Evolutionary conservation across 2,888 invertebrate species (phyloP), one percentile per base, ranked within the genome.

Genomic region (Tetragnatha montana): DNA sequence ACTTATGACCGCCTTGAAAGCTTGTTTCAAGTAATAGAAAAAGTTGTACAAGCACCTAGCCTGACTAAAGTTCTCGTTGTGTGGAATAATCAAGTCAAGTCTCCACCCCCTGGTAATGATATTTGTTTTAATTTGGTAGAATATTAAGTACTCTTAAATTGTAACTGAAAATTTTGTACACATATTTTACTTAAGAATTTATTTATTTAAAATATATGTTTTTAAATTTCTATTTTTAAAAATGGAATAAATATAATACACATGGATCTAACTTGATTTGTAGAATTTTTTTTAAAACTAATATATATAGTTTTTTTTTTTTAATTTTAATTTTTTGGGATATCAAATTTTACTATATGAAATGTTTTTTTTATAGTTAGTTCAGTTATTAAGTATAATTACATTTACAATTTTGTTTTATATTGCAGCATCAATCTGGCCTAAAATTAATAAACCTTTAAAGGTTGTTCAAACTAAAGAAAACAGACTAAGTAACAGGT

Each of bases 61-160:
- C 94, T 99, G 51, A 96, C 96, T 92, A 98, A 98, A 94, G 96
- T 99, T 91, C 94, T 99, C 60, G 97, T 99, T 49, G 95, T 99
- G 91, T 99, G 99, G 99, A 99, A 99, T 94, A 98, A 98, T 94
- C 98, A 98, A 94, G 96, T 96, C 92, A 98, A 98, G 94, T 94
- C 95, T 90, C 98, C 98, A 73, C 98, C 98, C 1, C 96, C 96
- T 91, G 95, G 97, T 98, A 95, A 95, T 95, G 70, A 73, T 81
- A n/a, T 75, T 76, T 60, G 60, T 60, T 17, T 0, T 60, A 60
- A 60, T 60, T 60, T 60, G 0, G 17, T 60, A 17, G 17, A 60
- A 60, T 10, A 60, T 60, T 0, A 60, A 60, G 17, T 10, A 60
- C 7, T 10, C 10, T 60, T 10, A 17, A 4, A 60, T 10, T 60